Conservation (phyloP, 1,140 invertebrate genomes). For the Paraescarpia echinospica region DNA sequence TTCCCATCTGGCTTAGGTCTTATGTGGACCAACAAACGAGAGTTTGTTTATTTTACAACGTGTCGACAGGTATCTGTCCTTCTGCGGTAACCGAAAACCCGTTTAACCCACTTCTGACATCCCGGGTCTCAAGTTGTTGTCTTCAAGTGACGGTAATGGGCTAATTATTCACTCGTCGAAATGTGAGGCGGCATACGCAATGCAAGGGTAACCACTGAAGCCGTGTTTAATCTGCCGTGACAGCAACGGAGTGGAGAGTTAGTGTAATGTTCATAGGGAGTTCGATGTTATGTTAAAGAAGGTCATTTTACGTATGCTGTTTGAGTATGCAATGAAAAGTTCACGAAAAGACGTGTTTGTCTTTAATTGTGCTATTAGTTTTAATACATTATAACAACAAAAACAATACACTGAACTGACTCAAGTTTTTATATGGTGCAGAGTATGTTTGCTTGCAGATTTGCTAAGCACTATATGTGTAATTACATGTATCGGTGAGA, state of each 20-base stretch:
- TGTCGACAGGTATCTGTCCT: not conserved
- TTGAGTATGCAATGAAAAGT: not conserved
- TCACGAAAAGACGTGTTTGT: not conserved
- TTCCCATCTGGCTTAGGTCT: not conserved
- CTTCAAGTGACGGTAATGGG: not conserved
- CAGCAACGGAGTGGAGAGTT: not conserved
- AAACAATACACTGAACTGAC: too few relatives aligned
- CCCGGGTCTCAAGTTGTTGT: not conserved
- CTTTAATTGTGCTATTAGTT: not conserved
- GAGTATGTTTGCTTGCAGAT: too few relatives aligned
- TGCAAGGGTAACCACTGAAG: not conserved
- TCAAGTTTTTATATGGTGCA: too few relatives aligned
- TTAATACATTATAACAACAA: not conserved
- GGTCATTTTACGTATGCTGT: not conserved
- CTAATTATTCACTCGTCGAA: not conserved
- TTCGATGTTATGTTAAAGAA: not conserved
- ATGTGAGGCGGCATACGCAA: not conserved
- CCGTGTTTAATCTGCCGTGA: not conserved
- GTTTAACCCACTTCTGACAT: not conserved
- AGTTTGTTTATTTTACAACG: not conserved
- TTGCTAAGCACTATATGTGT: too few relatives aligned
- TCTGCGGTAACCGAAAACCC: not conserved
- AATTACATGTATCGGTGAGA: too few relatives aligned
- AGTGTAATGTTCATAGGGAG: not conserved
- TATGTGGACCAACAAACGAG: not conserved